Percentiles rank a stretch among this genome's conserved stretches.
Evolutionary conservation across 1,140 invertebrate genomes (phyloP).

Genomic region (Pantala flavescens): DNA sequence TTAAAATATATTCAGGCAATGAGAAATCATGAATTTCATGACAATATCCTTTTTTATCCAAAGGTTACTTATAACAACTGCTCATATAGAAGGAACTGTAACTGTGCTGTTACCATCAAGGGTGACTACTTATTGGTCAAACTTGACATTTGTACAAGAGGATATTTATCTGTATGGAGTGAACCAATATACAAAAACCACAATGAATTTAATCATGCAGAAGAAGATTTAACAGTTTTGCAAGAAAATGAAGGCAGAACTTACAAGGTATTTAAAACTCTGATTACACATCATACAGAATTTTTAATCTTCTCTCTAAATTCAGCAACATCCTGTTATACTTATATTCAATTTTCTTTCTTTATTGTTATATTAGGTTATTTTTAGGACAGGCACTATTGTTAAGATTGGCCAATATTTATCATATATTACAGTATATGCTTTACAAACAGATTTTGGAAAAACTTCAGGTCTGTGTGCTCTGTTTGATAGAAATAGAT

Average conservation of each 20-base stretch:
- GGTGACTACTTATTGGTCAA: conserved; percentile 24
- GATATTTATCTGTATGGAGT: conserved; percentile 25
- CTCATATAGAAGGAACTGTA: conserved; percentile 23
- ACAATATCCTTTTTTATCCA: too few relatives aligned
- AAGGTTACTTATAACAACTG: conserved; percentile 23
- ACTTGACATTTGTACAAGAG: conserved; percentile 24
- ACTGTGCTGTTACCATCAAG: conserved; percentile 25
- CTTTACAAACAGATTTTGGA: conserved; percentile 23
- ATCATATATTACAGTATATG: conserved; percentile 23
- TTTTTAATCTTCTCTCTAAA: too few relatives aligned
- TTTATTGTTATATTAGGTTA: conserved; percentile 19
- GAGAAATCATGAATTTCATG: too few relatives aligned
- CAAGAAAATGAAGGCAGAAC: conserved; percentile 26
- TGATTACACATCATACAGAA: background rate
- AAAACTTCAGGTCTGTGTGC: conserved; percentile 20
- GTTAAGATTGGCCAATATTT: conserved; percentile 25
- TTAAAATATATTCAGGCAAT: too few relatives aligned
- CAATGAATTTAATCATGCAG: conserved; percentile 21
- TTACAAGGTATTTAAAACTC: conserved; percentile 22
- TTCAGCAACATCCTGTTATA: too few relatives aligned
- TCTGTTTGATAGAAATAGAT: conserved; percentile 15
- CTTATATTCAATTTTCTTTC: too few relatives aligned
- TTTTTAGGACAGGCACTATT: conserved; percentile 25
- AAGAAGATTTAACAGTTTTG: conserved; percentile 25
- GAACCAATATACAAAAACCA: conserved; percentile 23